A percentile compares a stretch with the other conserved stretches of the same genome.
These are phyloP conservation scores for Mesocentrotus franciscanus DNA, from an alignment of 53 echinoderm and acorn worm species.

Conservation along the genomic window DNA sequence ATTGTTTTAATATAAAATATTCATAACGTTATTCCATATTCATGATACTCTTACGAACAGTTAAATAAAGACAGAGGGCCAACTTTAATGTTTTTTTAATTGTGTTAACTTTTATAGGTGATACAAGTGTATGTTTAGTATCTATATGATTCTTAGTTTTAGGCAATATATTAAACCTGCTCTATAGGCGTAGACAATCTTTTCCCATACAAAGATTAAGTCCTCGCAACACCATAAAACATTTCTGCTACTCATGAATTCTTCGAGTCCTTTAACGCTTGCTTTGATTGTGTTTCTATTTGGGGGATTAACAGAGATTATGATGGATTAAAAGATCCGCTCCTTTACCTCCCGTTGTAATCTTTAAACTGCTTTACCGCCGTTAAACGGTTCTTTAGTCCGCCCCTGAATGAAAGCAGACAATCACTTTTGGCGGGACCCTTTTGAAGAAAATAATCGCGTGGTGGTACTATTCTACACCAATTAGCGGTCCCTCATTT, in stretches of 20 bases:
- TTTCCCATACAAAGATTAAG: not conserved
- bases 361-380: not conserved
- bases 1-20: too few species aligned
- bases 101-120: not conserved
- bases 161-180: not conserved
- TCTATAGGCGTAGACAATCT: not conserved
- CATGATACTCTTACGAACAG: too few species aligned
- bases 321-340: conserved; percentile 43
- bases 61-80: too few species aligned
- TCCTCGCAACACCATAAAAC: not conserved
- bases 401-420: not conserved
- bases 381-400: conserved; percentile 42
- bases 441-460: not conserved
- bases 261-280: not conserved
- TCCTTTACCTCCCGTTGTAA: not conserved
- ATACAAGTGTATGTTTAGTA: not conserved
- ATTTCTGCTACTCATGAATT: not conserved
- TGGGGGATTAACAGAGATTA: conserved; percentile 32
- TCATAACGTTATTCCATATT: too few species aligned
- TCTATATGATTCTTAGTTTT: not conserved
- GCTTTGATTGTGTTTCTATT: conserved; percentile 13
- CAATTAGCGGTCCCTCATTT: conserved; percentile 50
- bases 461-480: conserved; percentile 13
- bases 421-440: not conserved
- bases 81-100: too few species aligned